phyloP scores from a whole-genome alignment of 2,888 invertebrate species.

The Frankliniella fusca region DNA sequence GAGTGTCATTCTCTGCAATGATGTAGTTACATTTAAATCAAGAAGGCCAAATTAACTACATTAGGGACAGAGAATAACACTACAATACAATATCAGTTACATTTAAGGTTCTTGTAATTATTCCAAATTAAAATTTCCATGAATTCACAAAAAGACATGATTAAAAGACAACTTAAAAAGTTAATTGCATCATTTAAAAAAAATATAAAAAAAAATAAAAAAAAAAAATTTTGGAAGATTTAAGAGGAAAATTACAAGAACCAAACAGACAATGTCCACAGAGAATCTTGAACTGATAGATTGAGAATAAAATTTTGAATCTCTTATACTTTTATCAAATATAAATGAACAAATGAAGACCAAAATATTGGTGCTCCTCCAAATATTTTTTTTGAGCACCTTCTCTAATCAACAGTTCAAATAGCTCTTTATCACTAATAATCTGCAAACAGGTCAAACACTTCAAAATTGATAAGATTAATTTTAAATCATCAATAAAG shows the following conservation, averaged over 20 bases:
- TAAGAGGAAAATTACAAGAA: neutral
- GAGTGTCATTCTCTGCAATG: too few relatives aligned
- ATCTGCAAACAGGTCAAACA: too few relatives aligned
- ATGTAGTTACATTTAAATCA: too few relatives aligned
- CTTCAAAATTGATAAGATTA: neutral
- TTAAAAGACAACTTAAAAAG: too few relatives aligned
- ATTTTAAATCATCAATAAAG: slow-evolving; percentile 28
- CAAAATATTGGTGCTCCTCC: too few relatives aligned
- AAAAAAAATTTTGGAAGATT: neutral
- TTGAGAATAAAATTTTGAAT: neutral
- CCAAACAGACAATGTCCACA: neutral
- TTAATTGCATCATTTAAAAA: neutral
- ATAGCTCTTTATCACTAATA: too few relatives aligned
- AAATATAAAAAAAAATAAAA: neutral
- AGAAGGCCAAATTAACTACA: too few relatives aligned
- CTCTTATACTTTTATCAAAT: neutral
- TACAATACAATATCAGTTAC: too few relatives aligned
- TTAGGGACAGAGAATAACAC: too few relatives aligned
- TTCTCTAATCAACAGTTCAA: neutral
- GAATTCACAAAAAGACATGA: too few relatives aligned
- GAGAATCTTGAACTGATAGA: neutral
- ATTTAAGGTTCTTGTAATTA: too few relatives aligned
- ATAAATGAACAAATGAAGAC: neutral
- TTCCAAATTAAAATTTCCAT: too few relatives aligned
- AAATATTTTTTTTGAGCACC: neutral